A percentile compares a stretch with the other conserved stretches of the same genome.
Evolutionary conservation across 2,113 vertebrate genomes (phyloP).

Genomic region (Pachypanchax playfairii): DNA sequence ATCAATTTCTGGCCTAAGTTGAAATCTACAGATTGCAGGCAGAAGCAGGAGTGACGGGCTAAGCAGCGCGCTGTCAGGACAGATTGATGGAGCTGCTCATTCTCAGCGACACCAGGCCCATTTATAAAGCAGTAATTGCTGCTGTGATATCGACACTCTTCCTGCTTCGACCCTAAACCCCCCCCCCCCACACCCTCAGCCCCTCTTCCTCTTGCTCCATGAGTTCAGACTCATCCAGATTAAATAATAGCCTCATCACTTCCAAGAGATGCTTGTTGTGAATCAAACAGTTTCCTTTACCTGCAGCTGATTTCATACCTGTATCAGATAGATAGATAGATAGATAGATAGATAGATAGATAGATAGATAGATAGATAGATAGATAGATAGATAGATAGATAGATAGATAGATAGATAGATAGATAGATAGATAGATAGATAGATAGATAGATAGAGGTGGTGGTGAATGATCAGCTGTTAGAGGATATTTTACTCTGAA

Average conservation of each 20-base stretch:
- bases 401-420: too few relatives aligned
- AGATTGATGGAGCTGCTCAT: slow-evolving; percentile 88
- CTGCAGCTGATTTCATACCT: too few relatives aligned
- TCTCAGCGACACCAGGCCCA: slow-evolving; percentile 80
- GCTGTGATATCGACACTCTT: slow-evolving; percentile 85
- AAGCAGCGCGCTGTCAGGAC: slow-evolving; percentile 79
- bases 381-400: too few relatives aligned
- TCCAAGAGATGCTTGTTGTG: slow-evolving; percentile 31
- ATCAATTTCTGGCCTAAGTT: slow-evolving; percentile 88
- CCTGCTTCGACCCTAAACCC: slow-evolving; percentile 83
- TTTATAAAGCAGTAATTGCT: slow-evolving; percentile 90
- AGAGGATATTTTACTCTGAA: too few relatives aligned
- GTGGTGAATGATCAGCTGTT: too few relatives aligned
- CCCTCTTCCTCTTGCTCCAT: slow-evolving; percentile 1
- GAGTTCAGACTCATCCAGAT: slow-evolving; percentile 28
- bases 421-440: too few relatives aligned
- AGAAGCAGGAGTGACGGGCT: slow-evolving; percentile 84
- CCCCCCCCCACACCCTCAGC: slow-evolving; percentile 76
- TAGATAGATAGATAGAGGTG: too few relatives aligned
- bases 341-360: too few relatives aligned
- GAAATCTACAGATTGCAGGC: slow-evolving; percentile 86
- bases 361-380: too few relatives aligned
- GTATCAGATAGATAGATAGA: too few relatives aligned
- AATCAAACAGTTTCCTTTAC: slow-evolving; percentile 57
- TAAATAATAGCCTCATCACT: slow-evolving; percentile 41